Evolutionary conservation across 2,888 invertebrate genomes (phyloP).

Genomic region (Acanthopleura granulata): DNA sequence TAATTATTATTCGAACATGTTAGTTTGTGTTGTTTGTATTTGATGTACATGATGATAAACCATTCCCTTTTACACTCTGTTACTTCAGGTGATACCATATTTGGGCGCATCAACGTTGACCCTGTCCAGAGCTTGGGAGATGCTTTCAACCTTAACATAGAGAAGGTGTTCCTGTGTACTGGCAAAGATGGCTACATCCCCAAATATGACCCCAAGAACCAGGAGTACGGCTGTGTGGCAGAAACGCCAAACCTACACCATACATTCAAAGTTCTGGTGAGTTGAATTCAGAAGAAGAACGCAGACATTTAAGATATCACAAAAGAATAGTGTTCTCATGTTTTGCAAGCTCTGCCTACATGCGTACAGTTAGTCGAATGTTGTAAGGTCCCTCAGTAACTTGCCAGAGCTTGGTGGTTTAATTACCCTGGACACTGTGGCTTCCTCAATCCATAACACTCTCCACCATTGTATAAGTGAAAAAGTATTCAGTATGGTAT

Average conservation of each 20-base stretch:
- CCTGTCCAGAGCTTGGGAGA: conserved; percentile 64
- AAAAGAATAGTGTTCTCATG: neutral
- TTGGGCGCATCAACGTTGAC: conserved; percentile 66
- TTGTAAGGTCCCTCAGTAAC: too few relatives aligned
- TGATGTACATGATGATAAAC: neutral
- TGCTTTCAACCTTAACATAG: conserved; percentile 61
- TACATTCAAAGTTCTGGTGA: conserved; percentile 66
- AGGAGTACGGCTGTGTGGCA: conserved; percentile 67
- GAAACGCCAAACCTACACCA: conserved; percentile 60
- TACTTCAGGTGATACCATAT: conserved; percentile 64
- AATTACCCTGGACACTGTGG: too few relatives aligned
- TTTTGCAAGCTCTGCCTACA: neutral
- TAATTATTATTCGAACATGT: too few relatives aligned
- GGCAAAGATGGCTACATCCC: conserved; percentile 69
- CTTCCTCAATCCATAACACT: too few relatives aligned
- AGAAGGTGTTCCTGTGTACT: conserved; percentile 68
- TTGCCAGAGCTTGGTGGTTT: too few relatives aligned
- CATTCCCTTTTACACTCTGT: neutral
- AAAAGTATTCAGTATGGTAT: too few relatives aligned
- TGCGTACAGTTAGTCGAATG: too few relatives aligned
- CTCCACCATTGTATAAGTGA: too few relatives aligned
- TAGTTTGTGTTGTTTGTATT: too few relatives aligned
- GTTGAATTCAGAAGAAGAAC: conserved; percentile 28
- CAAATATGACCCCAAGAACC: conserved; percentile 63
- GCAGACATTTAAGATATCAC: neutral